phyloP scores from a whole-genome alignment of 2,113 vertebrate genomes.

The Pedetes capensis region DNA sequence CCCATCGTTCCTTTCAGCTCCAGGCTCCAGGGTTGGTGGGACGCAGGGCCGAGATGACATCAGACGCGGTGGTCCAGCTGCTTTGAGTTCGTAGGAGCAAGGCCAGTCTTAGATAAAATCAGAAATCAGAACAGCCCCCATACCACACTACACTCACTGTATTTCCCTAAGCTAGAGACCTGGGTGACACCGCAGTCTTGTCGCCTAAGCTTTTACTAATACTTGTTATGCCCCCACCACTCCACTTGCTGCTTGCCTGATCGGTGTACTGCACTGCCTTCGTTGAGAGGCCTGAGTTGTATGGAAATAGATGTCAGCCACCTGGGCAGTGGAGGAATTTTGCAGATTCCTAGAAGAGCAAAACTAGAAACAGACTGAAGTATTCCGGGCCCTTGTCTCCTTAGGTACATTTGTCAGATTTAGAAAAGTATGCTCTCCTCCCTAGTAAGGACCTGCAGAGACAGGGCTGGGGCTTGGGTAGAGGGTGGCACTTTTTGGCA shows the following conservation, averaged over 20 bases:
- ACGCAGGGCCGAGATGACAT: background rate
- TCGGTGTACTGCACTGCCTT: background rate
- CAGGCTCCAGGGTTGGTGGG: background rate
- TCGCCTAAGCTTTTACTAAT: background rate
- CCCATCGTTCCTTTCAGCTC: background rate
- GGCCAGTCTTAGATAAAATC: background rate
- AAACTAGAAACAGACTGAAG: background rate
- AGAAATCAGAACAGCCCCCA: background rate
- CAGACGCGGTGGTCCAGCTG: background rate
- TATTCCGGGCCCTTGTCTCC: background rate
- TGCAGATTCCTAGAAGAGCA: background rate
- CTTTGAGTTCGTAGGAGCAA: background rate
- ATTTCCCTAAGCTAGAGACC: no score
- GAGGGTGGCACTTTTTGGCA: background rate
- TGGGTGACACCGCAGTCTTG: no score
- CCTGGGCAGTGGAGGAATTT: background rate
- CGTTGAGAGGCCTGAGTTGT: background rate
- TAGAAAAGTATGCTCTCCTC: background rate
- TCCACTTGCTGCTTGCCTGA: background rate
- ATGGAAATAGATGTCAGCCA: background rate
- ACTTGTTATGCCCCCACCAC: background rate
- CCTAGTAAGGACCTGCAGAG: background rate
- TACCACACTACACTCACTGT: background rate
- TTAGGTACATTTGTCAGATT: background rate
- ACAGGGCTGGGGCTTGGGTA: rapidly evolving